These are phyloP conservation scores for Sebastes elongatus DNA, from an alignment of 2,797 vertebrate genomes.

Conservation along the genomic window DNA sequence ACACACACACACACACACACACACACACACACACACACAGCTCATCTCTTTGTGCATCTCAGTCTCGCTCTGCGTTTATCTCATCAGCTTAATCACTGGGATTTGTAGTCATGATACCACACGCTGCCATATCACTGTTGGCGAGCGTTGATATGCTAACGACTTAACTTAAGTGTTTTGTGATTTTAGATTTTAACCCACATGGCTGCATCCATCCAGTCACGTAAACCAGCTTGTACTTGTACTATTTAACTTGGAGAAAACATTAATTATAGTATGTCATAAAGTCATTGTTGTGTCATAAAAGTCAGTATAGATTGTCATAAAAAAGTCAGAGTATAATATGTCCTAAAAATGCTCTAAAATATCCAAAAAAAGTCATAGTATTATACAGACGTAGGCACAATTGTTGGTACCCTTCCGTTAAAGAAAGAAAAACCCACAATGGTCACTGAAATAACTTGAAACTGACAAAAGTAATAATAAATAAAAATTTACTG, in stretches of 20 bases:
- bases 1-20: too few species aligned
- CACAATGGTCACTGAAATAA: too few species aligned
- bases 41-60: not conserved
- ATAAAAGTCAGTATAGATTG: not conserved
- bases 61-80: slow-evolving; percentile 8
- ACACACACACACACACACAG: not conserved
- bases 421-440: too few species aligned
- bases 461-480: too few species aligned
- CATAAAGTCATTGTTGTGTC: not conserved
- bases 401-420: too few species aligned
- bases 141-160: not conserved
- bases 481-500: too few species aligned
- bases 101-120: slow-evolving; percentile 32
- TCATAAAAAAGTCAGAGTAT: not conserved
- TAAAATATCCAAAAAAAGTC: not conserved
- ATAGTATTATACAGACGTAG: not conserved
- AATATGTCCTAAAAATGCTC: not conserved
- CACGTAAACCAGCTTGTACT: not conserved
- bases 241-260: not conserved
- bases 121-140: not conserved
- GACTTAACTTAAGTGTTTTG: slow-evolving; percentile 12
- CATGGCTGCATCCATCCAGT: not conserved
- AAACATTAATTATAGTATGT: not conserved
- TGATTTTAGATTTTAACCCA: not conserved
- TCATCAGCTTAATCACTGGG: slow-evolving; percentile 25